These are phyloP conservation scores for Volucella inflata DNA, from an alignment of 2,888 invertebrate genomes.

Conservation along the genomic window DNA sequence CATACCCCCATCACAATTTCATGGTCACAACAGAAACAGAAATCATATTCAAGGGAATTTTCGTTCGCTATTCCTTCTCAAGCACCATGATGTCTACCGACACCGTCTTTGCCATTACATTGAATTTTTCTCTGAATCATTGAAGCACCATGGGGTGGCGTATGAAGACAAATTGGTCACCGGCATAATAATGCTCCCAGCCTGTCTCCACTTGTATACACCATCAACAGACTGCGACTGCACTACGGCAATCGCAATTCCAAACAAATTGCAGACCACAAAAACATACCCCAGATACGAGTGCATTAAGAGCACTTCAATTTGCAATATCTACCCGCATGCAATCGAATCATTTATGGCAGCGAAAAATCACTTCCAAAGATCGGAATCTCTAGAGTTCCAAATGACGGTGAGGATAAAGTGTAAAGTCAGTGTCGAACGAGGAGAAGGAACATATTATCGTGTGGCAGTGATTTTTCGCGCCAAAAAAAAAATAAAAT, in stretches of 20 bases:
- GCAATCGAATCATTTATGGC: conserved; percentile 38
- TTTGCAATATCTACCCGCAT: conserved; percentile 24
- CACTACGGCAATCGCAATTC: conserved; percentile 1
- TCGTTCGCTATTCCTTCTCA: conserved; percentile 5
- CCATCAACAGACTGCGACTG: no score
- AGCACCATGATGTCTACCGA: conserved; percentile 34
- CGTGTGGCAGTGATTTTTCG: conserved; percentile 37
- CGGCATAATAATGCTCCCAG: conserved; percentile 8
- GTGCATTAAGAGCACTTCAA: conserved; percentile 40
- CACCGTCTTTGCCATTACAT: conserved; percentile 22
- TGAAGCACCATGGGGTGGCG: conserved; percentile 14
- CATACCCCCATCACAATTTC: conserved; percentile 45
- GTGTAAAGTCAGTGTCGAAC: neutral
- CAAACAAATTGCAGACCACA: conserved; percentile 4
- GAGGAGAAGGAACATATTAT: conserved; percentile 9
- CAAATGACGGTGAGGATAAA: neutral
- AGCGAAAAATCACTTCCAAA: neutral
- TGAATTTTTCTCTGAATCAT: conserved; percentile 13
- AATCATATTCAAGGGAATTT: conserved; percentile 37
- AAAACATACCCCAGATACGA: neutral
- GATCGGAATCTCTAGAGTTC: neutral
- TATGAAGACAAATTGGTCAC: conserved; percentile 45
- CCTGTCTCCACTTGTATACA: neutral
- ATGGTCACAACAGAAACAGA: conserved; percentile 63
- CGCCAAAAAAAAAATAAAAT: conserved; percentile 52